Base-by-base conservation (phyloP, 1,140 invertebrate genomes). In the Zaprionus lachaisei region DNA sequence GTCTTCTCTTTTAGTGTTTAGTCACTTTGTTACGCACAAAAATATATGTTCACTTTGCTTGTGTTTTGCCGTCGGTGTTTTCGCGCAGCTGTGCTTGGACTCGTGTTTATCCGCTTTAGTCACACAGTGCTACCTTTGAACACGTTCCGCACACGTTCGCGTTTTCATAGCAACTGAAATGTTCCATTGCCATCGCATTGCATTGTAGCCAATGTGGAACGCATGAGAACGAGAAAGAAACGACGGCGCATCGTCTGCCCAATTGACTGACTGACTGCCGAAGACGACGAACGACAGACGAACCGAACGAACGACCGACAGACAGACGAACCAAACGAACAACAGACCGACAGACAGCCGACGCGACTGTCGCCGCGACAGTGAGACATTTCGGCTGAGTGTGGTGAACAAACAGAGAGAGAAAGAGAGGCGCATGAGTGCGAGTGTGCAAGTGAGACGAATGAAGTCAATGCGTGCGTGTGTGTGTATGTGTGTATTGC, bases 21-120 rank as follows among this genome's bases (percentile, higher is more conserved):
- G 57, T 73, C 57, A 68, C 70, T 68, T 73, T 67, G 64, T 70
- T 66, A 64, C 72, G 73, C 77, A 68, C 76, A 34, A 72, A 26
- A 55, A 77, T 34, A 76, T 64, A 57, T 37, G 56, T 56, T 56
- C 31, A 26, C 38, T 60, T 60, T 60, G 20, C 14, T 56, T 54
- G 22, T 60, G 83, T 83, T 86, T 86, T 86, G 77, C 83, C 83
- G 83, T 77, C 83, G 83, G 83, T 58, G n/a, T 67, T 77, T 77
- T 68, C 24, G 62, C 67, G 70, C 31, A 34, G 31, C 31, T 34
- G 31, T 34, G 64, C 66, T 75, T 55, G 49, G 38, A 44, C 63
- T 80, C 51, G 38, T 64, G 58, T 61, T 73, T 72, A 47, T 14
- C 63, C 26, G 71, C 37, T 49, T 28, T 11, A 38, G 17, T 67